A percentile compares a stretch with the other conserved stretches of the same genome.
These are phyloP conservation scores for Drosophila stalkeri DNA, from an alignment of 2,888 invertebrate species.

Conservation along the genomic window DNA sequence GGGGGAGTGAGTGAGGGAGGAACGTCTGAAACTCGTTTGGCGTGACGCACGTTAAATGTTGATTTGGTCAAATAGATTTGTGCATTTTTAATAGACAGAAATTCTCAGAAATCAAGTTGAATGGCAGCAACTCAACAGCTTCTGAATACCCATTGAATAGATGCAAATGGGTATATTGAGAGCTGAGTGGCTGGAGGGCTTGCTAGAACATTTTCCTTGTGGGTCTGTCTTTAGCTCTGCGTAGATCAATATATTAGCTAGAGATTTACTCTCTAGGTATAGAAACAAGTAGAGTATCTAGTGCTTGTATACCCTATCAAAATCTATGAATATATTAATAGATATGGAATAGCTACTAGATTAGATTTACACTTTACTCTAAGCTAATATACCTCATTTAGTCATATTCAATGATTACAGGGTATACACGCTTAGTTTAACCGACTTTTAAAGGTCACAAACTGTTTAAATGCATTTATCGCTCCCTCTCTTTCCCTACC, in stretches of 20 bases:
- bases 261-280: neutral
- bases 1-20: no score
- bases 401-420: neutral
- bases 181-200: neutral
- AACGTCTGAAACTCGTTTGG: conserved; percentile 34
- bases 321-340: no score
- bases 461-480: neutral
- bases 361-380: neutral
- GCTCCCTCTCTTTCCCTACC: no score
- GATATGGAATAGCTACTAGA: neutral
- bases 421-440: neutral
- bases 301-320: no score
- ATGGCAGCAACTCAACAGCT: conserved; percentile 4
- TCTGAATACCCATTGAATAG: neutral
- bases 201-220: neutral
- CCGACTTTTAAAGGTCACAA: neutral
- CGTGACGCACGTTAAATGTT: conserved; percentile 17
- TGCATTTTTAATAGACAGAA: conserved; percentile 22
- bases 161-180: neutral
- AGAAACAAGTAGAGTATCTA: neutral
- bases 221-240: no score
- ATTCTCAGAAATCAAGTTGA: conserved; percentile 36
- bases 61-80: conserved; percentile 18
- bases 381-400: neutral
- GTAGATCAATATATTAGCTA: no score